Percentiles rank a stretch among this genome's conserved stretches.
phyloP scores from a whole-genome alignment of 2,888 invertebrate species.

The Caenorhabditis auriculariae region DNA sequence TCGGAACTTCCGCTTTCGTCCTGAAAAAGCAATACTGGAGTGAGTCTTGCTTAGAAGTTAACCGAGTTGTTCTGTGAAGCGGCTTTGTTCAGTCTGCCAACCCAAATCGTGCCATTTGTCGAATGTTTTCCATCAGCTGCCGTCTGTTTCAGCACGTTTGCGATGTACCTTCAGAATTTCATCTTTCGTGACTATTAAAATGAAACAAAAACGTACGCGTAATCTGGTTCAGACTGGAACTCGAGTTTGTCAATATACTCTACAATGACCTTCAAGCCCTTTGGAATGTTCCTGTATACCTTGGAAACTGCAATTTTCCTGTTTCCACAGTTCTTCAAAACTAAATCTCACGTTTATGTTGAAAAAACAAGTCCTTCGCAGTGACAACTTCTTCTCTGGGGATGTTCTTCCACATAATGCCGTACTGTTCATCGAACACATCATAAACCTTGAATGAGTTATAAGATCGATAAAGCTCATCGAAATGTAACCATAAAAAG shows the following conservation, averaged over 20 bases:
- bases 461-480: neutral
- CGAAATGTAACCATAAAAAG: constrained; percentile 21
- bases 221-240: constrained; percentile 16
- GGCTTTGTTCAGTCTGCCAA: no score
- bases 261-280: constrained; percentile 2
- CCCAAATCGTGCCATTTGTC: no score
- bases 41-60: no score
- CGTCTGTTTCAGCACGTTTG: no score
- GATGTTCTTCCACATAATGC: constrained; percentile 27
- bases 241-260: constrained; percentile 19
- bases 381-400: constrained; percentile 7
- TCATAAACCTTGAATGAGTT: constrained; percentile 18
- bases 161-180: no score
- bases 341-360: neutral
- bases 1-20: no score
- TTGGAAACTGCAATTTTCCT: neutral
- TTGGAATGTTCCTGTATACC: constrained; percentile 9
- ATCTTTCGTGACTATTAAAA: no score
- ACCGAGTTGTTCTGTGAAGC: no score
- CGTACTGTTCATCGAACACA: constrained; percentile 23
- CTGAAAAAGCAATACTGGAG: no score
- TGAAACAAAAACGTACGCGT: constrained; percentile 5
- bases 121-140: no score
- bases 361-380: constrained; percentile 7
- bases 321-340: neutral